Base-by-base conservation (phyloP, 2,797 vertebrate genomes). In the Xiphorhynchus erythropygius region DNA sequence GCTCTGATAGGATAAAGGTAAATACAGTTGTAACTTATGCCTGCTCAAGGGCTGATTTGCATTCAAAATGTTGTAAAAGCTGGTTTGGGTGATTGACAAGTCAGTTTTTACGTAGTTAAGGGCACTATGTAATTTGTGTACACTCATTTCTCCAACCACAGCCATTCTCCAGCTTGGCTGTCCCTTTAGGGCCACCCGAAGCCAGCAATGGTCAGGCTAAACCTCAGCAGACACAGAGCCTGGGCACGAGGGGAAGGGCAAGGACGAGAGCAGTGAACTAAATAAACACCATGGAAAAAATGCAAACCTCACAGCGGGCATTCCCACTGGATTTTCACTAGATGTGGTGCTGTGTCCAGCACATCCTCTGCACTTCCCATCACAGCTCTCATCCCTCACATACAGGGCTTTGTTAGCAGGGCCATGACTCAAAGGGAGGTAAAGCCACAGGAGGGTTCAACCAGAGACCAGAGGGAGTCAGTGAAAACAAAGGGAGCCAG, bases 101-200 rank as follows among this genome's bases (percentile, higher is more conserved):
- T 33, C 49, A 39, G 46, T 75, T 80, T 28, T 23, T 62, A 53
- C 17, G 28, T 37, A 68, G 32, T 18, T 44, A 78, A 77, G 62
- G 78, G 50, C 59, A 86, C 52, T 46, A 6, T 94, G 77, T 79
- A 78, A 82, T 93, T 76, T 71, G 57, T 60, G 35, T 41, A 65
- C 21, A 18, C n/a, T 75, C 64, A 83, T 92, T 71, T 80, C 79
- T 86, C 50, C 85, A 81, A 16, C 83, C 90, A 91, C 96, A 95
- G 71, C 90, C 93, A 52, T 67, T 93, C 84, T 75, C 69, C 89
- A 73, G 39, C 28, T 70, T 80, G 93, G 37, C 63, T 6, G 39
- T 75, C 65, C 60, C 87, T 64, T 87, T 15, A 77, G 67, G 69
- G 83, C 47, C 56, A 80, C 75, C 74, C 55, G 13, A 71, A 93